phyloP scores from a whole-genome alignment of 2,888 invertebrate genomes.

The Cerastoderma edule region DNA sequence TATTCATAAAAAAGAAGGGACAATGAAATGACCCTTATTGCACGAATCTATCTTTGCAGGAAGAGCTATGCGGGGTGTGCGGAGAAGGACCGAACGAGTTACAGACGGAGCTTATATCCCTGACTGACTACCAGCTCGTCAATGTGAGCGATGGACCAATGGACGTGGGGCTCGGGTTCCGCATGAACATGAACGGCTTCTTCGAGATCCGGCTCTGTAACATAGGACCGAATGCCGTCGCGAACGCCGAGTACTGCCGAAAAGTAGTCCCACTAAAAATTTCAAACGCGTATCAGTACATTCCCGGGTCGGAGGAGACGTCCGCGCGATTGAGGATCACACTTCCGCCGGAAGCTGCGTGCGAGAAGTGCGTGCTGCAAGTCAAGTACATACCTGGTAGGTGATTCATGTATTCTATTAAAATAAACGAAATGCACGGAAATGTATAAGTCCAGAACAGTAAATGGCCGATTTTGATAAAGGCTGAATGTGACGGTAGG shows the following conservation, averaged over 20 bases:
- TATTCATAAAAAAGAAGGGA: no score
- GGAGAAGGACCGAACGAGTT: constrained; percentile 35
- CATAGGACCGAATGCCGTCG: constrained; percentile 19
- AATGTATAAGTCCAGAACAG: no score
- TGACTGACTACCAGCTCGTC: constrained; percentile 24
- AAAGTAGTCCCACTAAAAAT: constrained; percentile 30
- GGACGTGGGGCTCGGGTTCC: constrained; percentile 32
- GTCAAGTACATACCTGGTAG: constrained; percentile 44
- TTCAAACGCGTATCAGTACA: constrained; percentile 11
- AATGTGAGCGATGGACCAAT: constrained; percentile 18
- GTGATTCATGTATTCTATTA: no score
- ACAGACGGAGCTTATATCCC: constrained; percentile 16
- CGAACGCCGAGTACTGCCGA: constrained; percentile 17
- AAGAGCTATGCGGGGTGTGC: constrained; percentile 31
- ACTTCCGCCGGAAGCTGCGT: constrained; percentile 33
- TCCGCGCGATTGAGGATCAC: constrained; percentile 26
- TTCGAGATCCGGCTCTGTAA: constrained; percentile 36
- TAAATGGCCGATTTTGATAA: no score
- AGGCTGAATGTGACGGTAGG: no score
- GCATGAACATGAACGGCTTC: constrained; percentile 20
- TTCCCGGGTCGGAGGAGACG: constrained; percentile 15
- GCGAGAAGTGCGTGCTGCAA: constrained; percentile 47
- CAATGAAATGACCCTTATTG: no score
- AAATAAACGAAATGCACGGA: no score
- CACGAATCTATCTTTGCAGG: constrained; percentile 33